Base-by-base conservation (phyloP, 2,113 vertebrate species). In the Marcusenius ussheri region DNA sequence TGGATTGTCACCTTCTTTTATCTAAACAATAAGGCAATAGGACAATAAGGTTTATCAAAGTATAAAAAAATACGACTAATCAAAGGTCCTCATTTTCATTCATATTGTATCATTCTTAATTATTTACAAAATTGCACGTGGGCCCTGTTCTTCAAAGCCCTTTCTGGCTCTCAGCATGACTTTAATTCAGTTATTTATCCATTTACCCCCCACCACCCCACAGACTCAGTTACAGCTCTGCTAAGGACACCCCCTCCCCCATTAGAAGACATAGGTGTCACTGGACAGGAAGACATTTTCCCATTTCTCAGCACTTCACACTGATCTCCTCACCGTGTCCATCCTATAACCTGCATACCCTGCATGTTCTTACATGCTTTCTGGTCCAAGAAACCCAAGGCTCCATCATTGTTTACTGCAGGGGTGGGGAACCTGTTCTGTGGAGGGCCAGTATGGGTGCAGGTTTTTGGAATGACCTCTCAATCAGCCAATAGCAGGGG, bases 101-200 rank as follows among this genome's bases (percentile, higher is more conserved):
- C 35, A 1, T 80, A 39, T 80, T 80, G 35, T 19, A 42, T 80
- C 4, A 80, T 80, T 80, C 74, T 39, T 35, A 21, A 42, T 80
- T 80, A 42, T 42, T 80, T 15, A 42, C 74, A 80, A 80, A 80
- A 80, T 19, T 80, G 31, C 35, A 77, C 42, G 31, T 77, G 74
- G 74, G 5, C 4, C 17, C 27, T 39, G 15, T 77, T 77, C 70
- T 35, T 35, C 70, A 35, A 77, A 77, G 31, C 70, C 13, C 74
- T 80, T 80, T 35, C 74, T 3, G 17, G 74, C 35, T 80, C 74
- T 80, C 74, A 80, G 74, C 35, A 19, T 80, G 74, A 80, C 15
- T 80, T 80, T 80, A 42, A 80, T 80, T 42, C 74, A 80, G 31
- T 80, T 80, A 80, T 42, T 80, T 80, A 80, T 80, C 74, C 70